phyloP scores from a whole-genome alignment of 2,113 vertebrate species.

The Electrona antarctica region DNA sequence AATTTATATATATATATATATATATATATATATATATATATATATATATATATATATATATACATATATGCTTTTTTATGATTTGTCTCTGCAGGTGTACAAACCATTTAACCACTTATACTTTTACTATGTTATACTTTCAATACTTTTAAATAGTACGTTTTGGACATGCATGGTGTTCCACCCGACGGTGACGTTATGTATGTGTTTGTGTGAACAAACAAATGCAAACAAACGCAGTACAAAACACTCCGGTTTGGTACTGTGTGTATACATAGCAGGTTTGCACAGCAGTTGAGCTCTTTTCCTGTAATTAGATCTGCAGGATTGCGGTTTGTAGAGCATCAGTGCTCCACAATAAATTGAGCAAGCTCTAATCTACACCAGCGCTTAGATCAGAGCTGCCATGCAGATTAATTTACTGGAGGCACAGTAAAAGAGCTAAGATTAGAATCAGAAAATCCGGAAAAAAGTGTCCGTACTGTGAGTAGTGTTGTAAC shows the following conservation, averaged over 20 bases:
- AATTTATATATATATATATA: too few species aligned
- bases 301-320: constrained; percentile 63
- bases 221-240: too few species aligned
- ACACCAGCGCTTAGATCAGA: constrained; percentile 67
- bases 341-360: constrained; percentile 45
- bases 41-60: too few species aligned
- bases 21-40: too few species aligned
- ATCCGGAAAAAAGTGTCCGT: constrained; percentile 60
- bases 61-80: too few species aligned
- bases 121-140: too few species aligned
- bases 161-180: too few species aligned
- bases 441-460: constrained; percentile 69
- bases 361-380: constrained; percentile 71
- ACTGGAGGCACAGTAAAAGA: constrained; percentile 61
- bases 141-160: too few species aligned
- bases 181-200: too few species aligned
- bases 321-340: constrained; percentile 52
- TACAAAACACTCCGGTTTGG: background rate
- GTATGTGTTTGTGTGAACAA: too few species aligned
- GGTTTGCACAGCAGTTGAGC: constrained; percentile 50
- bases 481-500: constrained; percentile 21
- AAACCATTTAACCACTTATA: too few species aligned
- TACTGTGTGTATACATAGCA: constrained; percentile 45
- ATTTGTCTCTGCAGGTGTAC: too few species aligned
- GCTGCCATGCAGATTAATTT: constrained; percentile 66